Percentiles rank a stretch among this genome's conserved stretches.
phyloP scores from a whole-genome alignment of 2,888 invertebrate species.

The Leptopilina drosophilae region DNA sequence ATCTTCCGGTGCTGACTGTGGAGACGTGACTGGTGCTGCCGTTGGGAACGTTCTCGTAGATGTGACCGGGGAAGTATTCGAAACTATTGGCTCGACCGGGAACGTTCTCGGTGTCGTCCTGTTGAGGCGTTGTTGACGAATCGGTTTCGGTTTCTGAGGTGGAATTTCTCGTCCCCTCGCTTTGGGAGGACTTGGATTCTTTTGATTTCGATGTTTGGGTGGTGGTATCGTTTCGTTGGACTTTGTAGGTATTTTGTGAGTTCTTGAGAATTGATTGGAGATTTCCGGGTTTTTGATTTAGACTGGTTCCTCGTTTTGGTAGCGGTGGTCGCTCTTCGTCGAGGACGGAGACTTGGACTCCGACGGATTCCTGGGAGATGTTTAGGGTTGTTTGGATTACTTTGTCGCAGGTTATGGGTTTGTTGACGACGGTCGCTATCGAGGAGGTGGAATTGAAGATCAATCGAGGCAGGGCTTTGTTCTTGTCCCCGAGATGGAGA shows the following conservation, averaged over 20 bases:
- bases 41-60: constrained; percentile 79
- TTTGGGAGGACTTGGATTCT: constrained; percentile 56
- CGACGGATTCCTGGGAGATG: constrained; percentile 68
- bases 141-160: constrained; percentile 63
- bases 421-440: constrained; percentile 74
- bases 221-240: constrained; percentile 45
- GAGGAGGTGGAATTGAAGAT: constrained; percentile 75
- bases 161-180: constrained; percentile 72
- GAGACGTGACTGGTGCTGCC: constrained; percentile 69
- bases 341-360: constrained; percentile 70
- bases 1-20: constrained; percentile 69
- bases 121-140: constrained; percentile 62
- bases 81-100: constrained; percentile 83
- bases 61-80: constrained; percentile 80
- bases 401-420: constrained; percentile 72
- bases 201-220: constrained; percentile 6
- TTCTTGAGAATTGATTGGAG: constrained; percentile 68
- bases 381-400: constrained; percentile 70
- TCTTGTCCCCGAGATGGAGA: constrained; percentile 65
- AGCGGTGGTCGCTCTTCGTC: constrained; percentile 70
- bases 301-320: constrained; percentile 68
- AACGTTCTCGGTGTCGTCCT: constrained; percentile 69
- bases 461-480: constrained; percentile 58
- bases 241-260: constrained; percentile 66
- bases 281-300: constrained; percentile 55